These are phyloP conservation scores for Stigmatopora argus DNA, from an alignment of 2,113 vertebrate genomes.

Conservation along the genomic window DNA sequence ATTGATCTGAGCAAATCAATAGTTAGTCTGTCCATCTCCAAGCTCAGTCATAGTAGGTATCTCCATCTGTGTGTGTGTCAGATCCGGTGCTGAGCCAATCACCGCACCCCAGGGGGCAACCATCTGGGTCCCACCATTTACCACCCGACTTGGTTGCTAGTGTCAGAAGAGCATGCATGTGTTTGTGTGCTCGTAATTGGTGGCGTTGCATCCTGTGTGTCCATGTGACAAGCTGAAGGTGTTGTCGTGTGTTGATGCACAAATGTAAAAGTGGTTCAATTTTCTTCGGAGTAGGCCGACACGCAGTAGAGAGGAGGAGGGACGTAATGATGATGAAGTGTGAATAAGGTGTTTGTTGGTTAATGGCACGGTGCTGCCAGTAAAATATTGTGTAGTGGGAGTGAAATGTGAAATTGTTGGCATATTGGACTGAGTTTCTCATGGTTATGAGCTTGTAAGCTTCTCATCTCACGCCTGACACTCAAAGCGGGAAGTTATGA, in stretches of 20 bases:
- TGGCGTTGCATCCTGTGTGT: slow-evolving; percentile 34
- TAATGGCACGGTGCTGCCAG: slow-evolving; percentile 19
- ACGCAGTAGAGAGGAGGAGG: neutral
- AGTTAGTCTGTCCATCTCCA: slow-evolving; percentile 54
- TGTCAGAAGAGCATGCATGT: slow-evolving; percentile 53
- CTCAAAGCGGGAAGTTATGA: slow-evolving; percentile 23
- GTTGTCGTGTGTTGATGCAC: neutral
- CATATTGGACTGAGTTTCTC: slow-evolving; percentile 36
- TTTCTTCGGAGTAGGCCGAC: neutral
- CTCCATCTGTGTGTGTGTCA: slow-evolving; percentile 57
- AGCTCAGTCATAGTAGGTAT: slow-evolving; percentile 41
- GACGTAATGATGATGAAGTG: slow-evolving; percentile 25
- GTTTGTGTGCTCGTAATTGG: slow-evolving; percentile 39
- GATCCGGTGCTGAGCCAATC: slow-evolving; percentile 55
- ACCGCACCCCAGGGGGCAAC: slow-evolving; percentile 59
- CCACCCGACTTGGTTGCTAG: slow-evolving; percentile 50
- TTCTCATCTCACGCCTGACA: slow-evolving; percentile 24
- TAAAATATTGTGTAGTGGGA: slow-evolving; percentile 13
- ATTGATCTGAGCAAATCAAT: slow-evolving; percentile 69
- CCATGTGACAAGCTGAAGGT: slow-evolving; percentile 12
- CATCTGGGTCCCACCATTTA: slow-evolving; percentile 63
- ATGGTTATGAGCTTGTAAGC: slow-evolving; percentile 21
- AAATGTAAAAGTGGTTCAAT: neutral
- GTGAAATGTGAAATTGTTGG: slow-evolving; percentile 18
- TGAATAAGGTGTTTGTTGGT: slow-evolving; percentile 28